phyloP scores from a whole-genome alignment of 1,140 invertebrate genomes.

The Ostrea denselamellosa region DNA sequence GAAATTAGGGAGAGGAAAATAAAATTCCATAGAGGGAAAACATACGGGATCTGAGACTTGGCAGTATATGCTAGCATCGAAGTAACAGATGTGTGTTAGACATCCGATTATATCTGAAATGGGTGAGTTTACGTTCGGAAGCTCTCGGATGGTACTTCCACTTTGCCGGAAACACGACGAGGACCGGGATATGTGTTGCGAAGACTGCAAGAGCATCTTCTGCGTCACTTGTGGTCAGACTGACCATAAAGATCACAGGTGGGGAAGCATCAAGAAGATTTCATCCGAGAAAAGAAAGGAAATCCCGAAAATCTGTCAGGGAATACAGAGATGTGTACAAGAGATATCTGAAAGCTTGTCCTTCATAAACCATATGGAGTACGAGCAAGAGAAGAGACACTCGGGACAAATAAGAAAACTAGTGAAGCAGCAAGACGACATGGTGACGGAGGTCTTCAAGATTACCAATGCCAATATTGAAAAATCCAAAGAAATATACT shows the following conservation, averaged over 20 bases:
- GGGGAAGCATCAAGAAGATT: slow-evolving; percentile 1
- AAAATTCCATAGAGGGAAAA: background rate
- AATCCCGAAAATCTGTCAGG: background rate
- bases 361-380: background rate
- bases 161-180: slow-evolving; percentile 23
- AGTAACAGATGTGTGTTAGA: background rate
- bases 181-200: slow-evolving; percentile 28
- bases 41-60: background rate
- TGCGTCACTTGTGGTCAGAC: slow-evolving; percentile 30
- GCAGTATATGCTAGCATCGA: background rate
- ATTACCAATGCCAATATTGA: slow-evolving; percentile 5
- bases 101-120: background rate
- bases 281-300: background rate
- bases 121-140: slow-evolving; percentile 8
- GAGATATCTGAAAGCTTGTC: background rate
- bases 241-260: slow-evolving; percentile 18
- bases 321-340: background rate
- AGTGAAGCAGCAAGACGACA: background rate
- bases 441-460: background rate
- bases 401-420: slow-evolving; percentile 4
- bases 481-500: slow-evolving; percentile 26
- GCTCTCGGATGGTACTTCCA: background rate
- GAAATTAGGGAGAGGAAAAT: background rate
- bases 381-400: slow-evolving; percentile 13
- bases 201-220: slow-evolving; percentile 13